Conservation (phyloP, 2,888 invertebrate species). For the Hirtodrosophila trivittata region DNA sequence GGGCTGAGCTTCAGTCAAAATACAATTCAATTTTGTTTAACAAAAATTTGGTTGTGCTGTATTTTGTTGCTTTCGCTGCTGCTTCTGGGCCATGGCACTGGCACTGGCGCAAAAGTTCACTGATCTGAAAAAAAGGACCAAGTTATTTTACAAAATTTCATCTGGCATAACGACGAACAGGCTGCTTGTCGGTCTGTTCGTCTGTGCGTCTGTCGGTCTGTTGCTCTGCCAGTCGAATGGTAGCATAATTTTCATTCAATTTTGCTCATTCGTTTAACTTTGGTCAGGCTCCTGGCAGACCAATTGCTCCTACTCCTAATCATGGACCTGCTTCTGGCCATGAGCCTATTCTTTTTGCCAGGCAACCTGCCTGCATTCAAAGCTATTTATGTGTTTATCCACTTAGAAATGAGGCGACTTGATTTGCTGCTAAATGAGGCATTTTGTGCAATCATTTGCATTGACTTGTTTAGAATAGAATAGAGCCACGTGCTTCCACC, state of each 20-base stretch:
- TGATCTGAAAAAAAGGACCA: constrained; percentile 77
- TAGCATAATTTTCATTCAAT: constrained; percentile 79
- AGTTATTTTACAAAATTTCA: constrained; percentile 73
- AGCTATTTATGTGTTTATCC: constrained; percentile 74
- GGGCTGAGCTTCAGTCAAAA: constrained; percentile 57
- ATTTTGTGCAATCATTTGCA: constrained; percentile 76
- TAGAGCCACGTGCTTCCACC: background rate
- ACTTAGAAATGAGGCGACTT: constrained; percentile 76
- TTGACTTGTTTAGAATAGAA: constrained; percentile 51
- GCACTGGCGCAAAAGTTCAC: constrained; percentile 58
- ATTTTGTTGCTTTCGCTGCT: constrained; percentile 30
- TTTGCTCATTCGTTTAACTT: constrained; percentile 67
- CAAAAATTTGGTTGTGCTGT: constrained; percentile 35
- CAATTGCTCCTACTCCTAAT: too few relatives aligned
- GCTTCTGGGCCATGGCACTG: constrained; percentile 11
- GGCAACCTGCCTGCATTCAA: constrained; percentile 45
- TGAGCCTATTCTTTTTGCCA: constrained; percentile 7
- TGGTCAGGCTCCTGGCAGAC: constrained; percentile 35
- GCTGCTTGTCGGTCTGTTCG: constrained; percentile 2
- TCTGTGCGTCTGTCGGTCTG: constrained; percentile 9
- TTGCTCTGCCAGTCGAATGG: constrained; percentile 30
- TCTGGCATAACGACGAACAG: constrained; percentile 35
- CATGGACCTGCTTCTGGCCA: background rate
- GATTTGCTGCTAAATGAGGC: constrained; percentile 78
- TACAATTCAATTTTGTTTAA: constrained; percentile 74